A percentile compares a stretch with the other conserved stretches of the same genome.
Evolutionary conservation across 2,888 invertebrate genomes (phyloP).

Genomic region (Cerastis leucographa): DNA sequence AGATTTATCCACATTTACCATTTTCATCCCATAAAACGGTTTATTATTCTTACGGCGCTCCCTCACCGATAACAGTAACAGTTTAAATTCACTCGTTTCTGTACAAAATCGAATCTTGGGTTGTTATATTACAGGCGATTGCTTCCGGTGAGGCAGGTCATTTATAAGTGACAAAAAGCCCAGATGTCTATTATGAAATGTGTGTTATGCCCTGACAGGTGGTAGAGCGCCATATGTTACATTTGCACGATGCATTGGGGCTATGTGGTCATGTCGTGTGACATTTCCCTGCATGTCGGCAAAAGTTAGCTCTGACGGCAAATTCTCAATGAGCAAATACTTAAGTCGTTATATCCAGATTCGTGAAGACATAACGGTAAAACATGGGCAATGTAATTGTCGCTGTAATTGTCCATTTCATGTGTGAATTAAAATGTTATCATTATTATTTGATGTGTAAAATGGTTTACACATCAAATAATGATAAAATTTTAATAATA

Average conservation of each 20-base stretch:
- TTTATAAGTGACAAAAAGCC: background rate
- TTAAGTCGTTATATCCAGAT: background rate
- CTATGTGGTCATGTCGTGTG: background rate
- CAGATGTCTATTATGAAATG: constrained; percentile 15
- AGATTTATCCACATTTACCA: background rate
- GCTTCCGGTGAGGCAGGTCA: background rate
- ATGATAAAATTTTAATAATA: background rate
- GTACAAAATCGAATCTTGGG: background rate
- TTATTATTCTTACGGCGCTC: background rate
- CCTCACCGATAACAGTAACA: background rate
- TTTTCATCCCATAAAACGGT: background rate
- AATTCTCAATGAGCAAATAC: background rate
- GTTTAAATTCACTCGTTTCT: background rate
- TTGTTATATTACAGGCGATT: background rate
- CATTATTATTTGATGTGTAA: no score
- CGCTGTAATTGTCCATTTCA: background rate
- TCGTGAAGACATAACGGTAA: no score
- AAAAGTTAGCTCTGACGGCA: background rate
- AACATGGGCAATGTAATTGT: background rate
- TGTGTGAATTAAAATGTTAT: no score
- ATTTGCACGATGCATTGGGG: background rate
- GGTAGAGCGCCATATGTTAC: constrained; percentile 6
- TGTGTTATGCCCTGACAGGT: constrained; percentile 6
- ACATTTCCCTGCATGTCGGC: background rate
- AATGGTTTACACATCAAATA: constrained; percentile 8